These are phyloP conservation scores for Dunckerocampus dactyliophorus DNA, from an alignment of 2,113 vertebrate genomes.

Conservation along the genomic window DNA sequence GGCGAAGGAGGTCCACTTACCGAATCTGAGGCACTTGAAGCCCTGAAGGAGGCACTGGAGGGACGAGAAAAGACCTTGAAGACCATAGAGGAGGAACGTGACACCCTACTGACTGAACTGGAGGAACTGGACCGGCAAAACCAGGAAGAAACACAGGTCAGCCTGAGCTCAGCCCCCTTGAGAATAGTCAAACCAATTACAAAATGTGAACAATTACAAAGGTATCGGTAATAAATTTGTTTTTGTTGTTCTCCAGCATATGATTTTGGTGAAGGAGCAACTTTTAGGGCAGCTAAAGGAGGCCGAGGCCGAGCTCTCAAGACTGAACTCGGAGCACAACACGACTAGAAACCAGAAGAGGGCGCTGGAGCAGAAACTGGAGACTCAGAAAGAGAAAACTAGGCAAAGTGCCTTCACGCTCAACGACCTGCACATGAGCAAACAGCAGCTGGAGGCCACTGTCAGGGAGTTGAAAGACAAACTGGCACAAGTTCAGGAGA, in stretches of 20 bases:
- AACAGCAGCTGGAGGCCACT: constrained; percentile 77
- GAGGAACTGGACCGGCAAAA: constrained; percentile 93
- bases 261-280: constrained; percentile 88
- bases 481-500: constrained; percentile 71
- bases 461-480: constrained; percentile 78
- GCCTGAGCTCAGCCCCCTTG: neutral
- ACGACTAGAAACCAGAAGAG: constrained; percentile 71
- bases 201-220: neutral
- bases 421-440: constrained; percentile 81
- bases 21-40: constrained; percentile 57
- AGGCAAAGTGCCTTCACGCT: constrained; percentile 78
- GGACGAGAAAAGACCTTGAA: constrained; percentile 73
- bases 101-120: constrained; percentile 78
- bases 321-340: constrained; percentile 72
- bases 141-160: constrained; percentile 92
- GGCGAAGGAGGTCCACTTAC: neutral
- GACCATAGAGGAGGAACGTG: constrained; percentile 76
- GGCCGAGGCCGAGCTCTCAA: constrained; percentile 64
- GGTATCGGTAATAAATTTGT: no score
- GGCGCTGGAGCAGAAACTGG: constrained; percentile 70
- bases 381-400: constrained; percentile 78
- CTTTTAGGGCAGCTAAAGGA: constrained; percentile 79
- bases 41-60: constrained; percentile 76
- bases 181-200: neutral
- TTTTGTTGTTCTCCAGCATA: constrained; percentile 68